Base-by-base conservation (phyloP, 2,888 invertebrate species). In the Bombylius discolor region DNA sequence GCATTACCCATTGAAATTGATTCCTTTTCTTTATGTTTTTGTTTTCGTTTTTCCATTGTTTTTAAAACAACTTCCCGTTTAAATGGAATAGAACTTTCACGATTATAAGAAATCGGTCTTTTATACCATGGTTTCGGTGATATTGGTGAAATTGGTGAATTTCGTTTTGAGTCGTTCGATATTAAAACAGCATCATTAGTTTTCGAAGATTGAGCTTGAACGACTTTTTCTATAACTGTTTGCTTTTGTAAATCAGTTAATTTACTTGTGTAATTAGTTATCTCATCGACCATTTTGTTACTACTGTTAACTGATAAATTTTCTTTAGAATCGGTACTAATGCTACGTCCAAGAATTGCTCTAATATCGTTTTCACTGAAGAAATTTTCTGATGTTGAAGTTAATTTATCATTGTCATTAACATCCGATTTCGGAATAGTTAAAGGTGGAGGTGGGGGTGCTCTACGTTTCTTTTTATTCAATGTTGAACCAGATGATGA, bases 101-200 rank as follows among this genome's bases (percentile, higher is more conserved):
- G 61, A 55, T 56, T 63, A 11, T 61, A 59, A 59, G 58, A 56
- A 13, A 72, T 64, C 64, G 75, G 74, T 55, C 84, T 73, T 67
- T 83, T 84, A 66, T 83, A 84, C 84, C 84, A 84, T 13, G 83
- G 83, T 64, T 79, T 74, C 1, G 82, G 81, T 58, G 79, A 77
- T 9, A 73, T 66, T 31, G 72, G 67, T n/a, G 68, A 65, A n/a
- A 71, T 71, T 5, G 75, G 72, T 23, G 71, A 62, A 51, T 12
- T 13, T 39, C 46, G 34, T 39, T 55, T 36, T 3, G 23, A 32
- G 8, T 49, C 39, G 11, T 42, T 42, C 6, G 1, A 8, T 9
- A 36, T 36, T 36, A 4, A 8, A 8, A 36, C 9, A 23, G 23
- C 23, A 3, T 36, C 36, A 9, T 36, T 9, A 9, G 36, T 36